A percentile compares a stretch with the other conserved stretches of the same genome.
These are phyloP conservation scores for Scrobipalpa atriplicella DNA, from an alignment of 2,888 invertebrate species.

Conservation along the genomic window DNA sequence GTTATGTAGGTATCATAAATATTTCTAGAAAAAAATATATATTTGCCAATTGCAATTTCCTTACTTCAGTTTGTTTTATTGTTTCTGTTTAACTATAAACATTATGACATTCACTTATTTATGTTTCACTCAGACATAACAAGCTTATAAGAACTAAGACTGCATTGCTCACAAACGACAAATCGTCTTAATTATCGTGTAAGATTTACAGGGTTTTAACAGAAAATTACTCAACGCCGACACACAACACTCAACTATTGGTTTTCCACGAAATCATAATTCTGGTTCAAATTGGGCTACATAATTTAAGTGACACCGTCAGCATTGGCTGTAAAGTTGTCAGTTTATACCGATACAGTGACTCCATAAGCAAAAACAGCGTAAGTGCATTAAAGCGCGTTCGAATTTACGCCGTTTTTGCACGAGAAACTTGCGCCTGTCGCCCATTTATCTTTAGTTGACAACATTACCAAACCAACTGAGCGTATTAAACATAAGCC, in stretches of 20 bases:
- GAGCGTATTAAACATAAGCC: constrained; percentile 61
- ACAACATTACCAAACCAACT: constrained; percentile 64
- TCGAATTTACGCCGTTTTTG: constrained; percentile 18
- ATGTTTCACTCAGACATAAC: background rate
- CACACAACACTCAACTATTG: background rate
- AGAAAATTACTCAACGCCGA: background rate
- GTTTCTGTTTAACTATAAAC: background rate
- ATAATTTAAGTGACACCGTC: constrained; percentile 38
- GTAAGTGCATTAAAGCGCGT: background rate
- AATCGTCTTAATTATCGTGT: no score
- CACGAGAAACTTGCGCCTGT: constrained; percentile 40
- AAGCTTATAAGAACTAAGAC: no score
- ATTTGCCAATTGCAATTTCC: no score
- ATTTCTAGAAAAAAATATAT: no score
- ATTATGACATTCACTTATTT: background rate
- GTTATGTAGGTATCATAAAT: no score
- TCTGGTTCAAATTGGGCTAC: background rate
- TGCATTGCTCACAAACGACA: no score
- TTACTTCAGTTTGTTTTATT: no score
- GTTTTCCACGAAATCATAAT: constrained; percentile 4
- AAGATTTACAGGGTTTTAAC: background rate
- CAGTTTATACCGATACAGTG: constrained; percentile 55
- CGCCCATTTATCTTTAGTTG: constrained; percentile 69
- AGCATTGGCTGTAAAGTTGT: constrained; percentile 62
- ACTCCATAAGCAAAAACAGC: background rate